Base-by-base conservation (phyloP, 2,888 invertebrate genomes). In the Archips xylosteana region DNA sequence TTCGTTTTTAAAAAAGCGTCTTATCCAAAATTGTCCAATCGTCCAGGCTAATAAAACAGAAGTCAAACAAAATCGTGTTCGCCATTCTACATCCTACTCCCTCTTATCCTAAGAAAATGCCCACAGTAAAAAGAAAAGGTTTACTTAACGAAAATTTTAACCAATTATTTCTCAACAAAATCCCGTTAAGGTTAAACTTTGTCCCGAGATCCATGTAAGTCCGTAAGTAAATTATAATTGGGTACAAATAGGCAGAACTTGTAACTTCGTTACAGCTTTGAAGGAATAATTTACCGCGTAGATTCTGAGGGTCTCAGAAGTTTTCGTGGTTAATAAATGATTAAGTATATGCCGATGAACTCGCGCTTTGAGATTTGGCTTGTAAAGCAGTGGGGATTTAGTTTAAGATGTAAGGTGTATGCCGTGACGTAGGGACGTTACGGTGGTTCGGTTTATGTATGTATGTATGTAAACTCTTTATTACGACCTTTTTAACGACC, bases 241-340 rank as follows among this genome's bases (percentile, higher is more conserved):
- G 59, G 60, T 68, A 42, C 67, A 45, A 59, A 68, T 68, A 60
- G 67, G 67, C 34, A 60, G n/a, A 59, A 67, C 42, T 23, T 34
- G 67, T 67, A 67, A 67, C 39, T 67, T 59, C 59, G 57, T 67
- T 67, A 59, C 45, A 32, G 45, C 42, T 59, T 60, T 45, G 45
- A 8, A n/a, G 15, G 54, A 67, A 45, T 68, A 68, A 65, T 65
- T 65, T 49, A 65, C 36, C 65, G 34, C 51, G 65, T 36, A 51
- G 65, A 51, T 51, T 36, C 32, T 67, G 45, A 39, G 66, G 66
- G 42, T 13, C 13, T 47, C 42, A 32, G 67, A 68, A 68, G 59
- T 68, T 68, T 45, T 68, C 42, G 67, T 32, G 36, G 59, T 68
- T 68, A 68, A 68, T 68, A 68, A 59, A 68, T 67, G 34, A 60